Base-by-base conservation (phyloP, 2,888 invertebrate genomes). In the Hololepta plana region DNA sequence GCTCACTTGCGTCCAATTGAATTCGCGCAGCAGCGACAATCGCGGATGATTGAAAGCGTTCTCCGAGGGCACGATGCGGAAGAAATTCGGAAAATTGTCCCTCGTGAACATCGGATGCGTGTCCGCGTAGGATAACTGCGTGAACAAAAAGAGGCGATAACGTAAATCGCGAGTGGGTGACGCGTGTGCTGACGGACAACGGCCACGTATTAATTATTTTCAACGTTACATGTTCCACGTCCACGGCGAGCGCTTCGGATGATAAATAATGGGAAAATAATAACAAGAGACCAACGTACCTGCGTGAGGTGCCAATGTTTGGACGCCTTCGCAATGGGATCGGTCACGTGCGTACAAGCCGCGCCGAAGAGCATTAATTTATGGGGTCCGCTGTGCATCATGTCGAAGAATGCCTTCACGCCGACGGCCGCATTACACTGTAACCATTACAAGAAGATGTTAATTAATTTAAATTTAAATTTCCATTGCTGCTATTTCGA, bases 1-100 rank as follows among this genome's bases (percentile, higher is more conserved):
- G 2, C 93, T 96, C 16, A 98, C 91, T 32, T 85, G 62, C 1
- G 88, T 93, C 98, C 98, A 98, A 58, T 95, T 93, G 61, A 88
- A 98, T 43, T 79, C 73, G 46, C 73, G 68, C 36, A 98, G 63
- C 15, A 98, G 61, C 4, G 84, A 72, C 28, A 95, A 67, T 14
- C 93, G 66, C 0, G 95, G 93, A 11, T 80, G 71, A 57, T 95
- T 95, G 60, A 91, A 91, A 25, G 91, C 91, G 48, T 85, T 88
- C 54, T 95, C 93, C 27, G 88, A 88, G 0, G 95, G 95, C 11
- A 93, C 93, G 34, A 93, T 85, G 25, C 95, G 74, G 59, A 90
- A 95, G 64, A 95, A 91, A 55, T 93, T 90, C 5, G 91, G 91
- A 53, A 90, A 95, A 38, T 82, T 82, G 44, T 82, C 76, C 46